A percentile compares a stretch with the other conserved stretches of the same genome.
Evolutionary conservation across 2,888 invertebrate genomes (phyloP).

Genomic region (Flexamia atlantica): DNA sequence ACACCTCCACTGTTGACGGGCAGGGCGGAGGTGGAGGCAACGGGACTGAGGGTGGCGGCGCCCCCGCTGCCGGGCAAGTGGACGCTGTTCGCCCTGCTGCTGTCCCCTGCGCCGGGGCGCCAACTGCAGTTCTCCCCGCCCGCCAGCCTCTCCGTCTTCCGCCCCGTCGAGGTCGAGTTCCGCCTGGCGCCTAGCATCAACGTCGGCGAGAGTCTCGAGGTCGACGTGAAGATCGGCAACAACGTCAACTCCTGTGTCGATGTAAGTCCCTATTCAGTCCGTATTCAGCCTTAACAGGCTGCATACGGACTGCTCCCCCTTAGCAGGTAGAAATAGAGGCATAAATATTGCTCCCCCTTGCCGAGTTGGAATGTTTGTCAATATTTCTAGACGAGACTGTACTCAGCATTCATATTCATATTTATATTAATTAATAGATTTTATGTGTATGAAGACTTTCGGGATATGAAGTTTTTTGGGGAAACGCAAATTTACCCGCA

Average conservation of each 20-base stretch:
- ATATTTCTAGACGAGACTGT: too few relatives aligned
- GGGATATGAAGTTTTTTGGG: too few relatives aligned
- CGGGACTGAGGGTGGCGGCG: slow-evolving; percentile 79
- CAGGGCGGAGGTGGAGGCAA: slow-evolving; percentile 79
- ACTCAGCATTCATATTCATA: too few relatives aligned
- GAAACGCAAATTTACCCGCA: too few relatives aligned
- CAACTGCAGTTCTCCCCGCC: slow-evolving; percentile 79
- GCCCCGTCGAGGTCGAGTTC: slow-evolving; percentile 81
- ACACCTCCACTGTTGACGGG: too few relatives aligned
- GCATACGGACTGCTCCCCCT: too few relatives aligned
- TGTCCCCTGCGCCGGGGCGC: slow-evolving; percentile 74
- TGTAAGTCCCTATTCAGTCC: slow-evolving; percentile 80
- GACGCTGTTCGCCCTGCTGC: slow-evolving; percentile 81
- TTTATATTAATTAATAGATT: too few relatives aligned
- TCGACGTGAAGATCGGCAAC: slow-evolving; percentile 84
- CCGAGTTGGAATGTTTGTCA: too few relatives aligned
- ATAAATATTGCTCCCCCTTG: too few relatives aligned
- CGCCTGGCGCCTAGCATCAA: slow-evolving; percentile 79
- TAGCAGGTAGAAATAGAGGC: too few relatives aligned
- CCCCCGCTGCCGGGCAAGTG: slow-evolving; percentile 82
- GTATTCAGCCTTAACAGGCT: too few relatives aligned
- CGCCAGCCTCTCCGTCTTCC: slow-evolving; percentile 79
- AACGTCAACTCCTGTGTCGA: slow-evolving; percentile 84
- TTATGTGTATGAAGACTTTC: not conserved
- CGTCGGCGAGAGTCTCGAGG: slow-evolving; percentile 82